phyloP scores from a whole-genome alignment of 92 coral and sea anemone species.

The Palythoa caribaeorum region DNA sequence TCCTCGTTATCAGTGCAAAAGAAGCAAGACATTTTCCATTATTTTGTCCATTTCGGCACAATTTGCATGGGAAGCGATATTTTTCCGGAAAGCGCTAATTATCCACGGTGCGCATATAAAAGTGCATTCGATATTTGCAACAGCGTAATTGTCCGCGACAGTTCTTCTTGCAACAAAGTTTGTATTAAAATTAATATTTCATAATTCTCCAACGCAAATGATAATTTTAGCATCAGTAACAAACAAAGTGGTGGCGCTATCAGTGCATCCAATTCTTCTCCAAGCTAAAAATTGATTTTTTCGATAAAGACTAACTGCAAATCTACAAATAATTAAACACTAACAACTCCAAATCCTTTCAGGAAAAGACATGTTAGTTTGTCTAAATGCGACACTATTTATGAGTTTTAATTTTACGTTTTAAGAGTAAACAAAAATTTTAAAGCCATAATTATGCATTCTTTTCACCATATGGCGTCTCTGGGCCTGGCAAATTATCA shows the following conservation, averaged over 20 bases:
- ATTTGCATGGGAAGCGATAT: neutral
- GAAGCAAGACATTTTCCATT: neutral
- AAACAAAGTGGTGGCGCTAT: slow-evolving; percentile 13
- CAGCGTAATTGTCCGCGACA: neutral
- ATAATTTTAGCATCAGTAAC: slow-evolving; percentile 30
- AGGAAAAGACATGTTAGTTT: neutral
- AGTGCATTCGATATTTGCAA: slow-evolving; percentile 1
- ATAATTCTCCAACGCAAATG: slow-evolving; percentile 40
- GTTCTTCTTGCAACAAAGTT: slow-evolving; percentile 10
- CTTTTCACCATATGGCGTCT: slow-evolving; percentile 43
- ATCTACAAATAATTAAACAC: neutral
- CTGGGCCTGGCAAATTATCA: slow-evolving; percentile 26
- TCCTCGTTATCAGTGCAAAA: neutral
- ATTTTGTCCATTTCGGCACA: neutral
- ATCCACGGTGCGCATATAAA: neutral
- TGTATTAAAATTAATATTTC: slow-evolving; percentile 31
- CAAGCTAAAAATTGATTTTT: neutral
- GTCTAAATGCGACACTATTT: neutral
- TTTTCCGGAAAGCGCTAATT: neutral
- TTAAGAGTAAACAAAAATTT: slow-evolving; percentile 21
- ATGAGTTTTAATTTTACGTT: slow-evolving; percentile 7
- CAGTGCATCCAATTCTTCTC: neutral
- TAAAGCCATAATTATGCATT: slow-evolving; percentile 23
- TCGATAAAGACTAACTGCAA: neutral
- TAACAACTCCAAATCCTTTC: neutral